Conservation (phyloP, 2,797 vertebrate genomes). For the Garrulus glandarius region DNA sequence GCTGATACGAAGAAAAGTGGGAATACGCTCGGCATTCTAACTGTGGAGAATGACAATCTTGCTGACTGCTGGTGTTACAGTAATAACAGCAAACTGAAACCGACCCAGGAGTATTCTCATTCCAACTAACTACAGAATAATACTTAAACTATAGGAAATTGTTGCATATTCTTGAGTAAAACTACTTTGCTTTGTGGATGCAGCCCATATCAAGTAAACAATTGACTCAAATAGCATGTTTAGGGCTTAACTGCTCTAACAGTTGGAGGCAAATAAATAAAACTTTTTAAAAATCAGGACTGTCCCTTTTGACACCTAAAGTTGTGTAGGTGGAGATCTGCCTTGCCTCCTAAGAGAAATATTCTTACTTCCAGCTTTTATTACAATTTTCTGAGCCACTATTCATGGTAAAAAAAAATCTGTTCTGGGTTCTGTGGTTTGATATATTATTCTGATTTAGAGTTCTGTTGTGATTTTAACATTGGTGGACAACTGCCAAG, state of each 20-base stretch:
- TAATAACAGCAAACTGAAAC: not conserved
- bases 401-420: not conserved
- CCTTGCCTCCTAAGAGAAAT: not conserved
- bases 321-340: not conserved
- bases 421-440: not conserved
- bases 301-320: not conserved
- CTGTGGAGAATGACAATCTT: not conserved
- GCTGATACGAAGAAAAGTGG: not conserved
- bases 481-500: not conserved
- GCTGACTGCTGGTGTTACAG: not conserved
- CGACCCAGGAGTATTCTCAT: not conserved
- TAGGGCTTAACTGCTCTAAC: not conserved
- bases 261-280: not conserved
- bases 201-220: not conserved
- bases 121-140: not conserved
- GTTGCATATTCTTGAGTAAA: not conserved
- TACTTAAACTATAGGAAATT: not conserved
- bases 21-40: not conserved
- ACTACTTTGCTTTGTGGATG: not conserved
- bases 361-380: not conserved
- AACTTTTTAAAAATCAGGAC: not conserved
- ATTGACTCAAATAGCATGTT: not conserved
- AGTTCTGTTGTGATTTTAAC: not conserved
- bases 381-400: not conserved
- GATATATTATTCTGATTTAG: not conserved